Evolutionary conservation across 2,888 invertebrate genomes (phyloP).

Genomic region (Theristus sp.): DNA sequence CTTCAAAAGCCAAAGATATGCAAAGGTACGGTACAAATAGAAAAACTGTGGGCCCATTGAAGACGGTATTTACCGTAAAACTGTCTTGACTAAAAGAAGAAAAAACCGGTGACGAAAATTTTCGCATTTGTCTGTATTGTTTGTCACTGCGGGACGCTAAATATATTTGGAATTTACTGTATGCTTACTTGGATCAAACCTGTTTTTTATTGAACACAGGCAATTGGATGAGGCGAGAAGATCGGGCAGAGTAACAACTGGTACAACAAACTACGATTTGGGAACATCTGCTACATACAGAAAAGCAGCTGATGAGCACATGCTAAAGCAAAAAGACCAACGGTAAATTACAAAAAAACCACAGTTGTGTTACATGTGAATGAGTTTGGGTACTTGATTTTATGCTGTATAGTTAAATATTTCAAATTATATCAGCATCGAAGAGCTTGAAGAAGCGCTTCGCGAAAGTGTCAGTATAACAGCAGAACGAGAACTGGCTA

Average conservation of each 20-base stretch:
- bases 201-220: too few relatives aligned
- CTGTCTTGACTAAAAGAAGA: too few relatives aligned
- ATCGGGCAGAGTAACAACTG: background rate
- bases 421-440: slow-evolving; percentile 37
- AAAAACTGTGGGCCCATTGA: background rate
- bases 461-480: slow-evolving; percentile 50
- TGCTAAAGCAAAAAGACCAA: background rate
- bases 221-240: background rate
- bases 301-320: background rate
- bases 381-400: too few relatives aligned
- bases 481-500: slow-evolving; percentile 37
- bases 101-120: too few relatives aligned
- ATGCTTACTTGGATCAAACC: too few relatives aligned
- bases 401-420: too few relatives aligned
- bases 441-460: slow-evolving; percentile 62
- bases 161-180: too few relatives aligned
- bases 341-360: background rate
- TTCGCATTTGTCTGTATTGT: too few relatives aligned
- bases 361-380: too few relatives aligned
- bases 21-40: too few relatives aligned
- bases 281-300: background rate
- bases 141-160: too few relatives aligned
- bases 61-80: too few relatives aligned
- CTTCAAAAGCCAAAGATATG: slow-evolving; percentile 25
- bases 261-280: background rate